Percentiles rank a stretch among this genome's conserved stretches.
These are phyloP conservation scores for Protobothrops flavoviridis DNA, from an alignment of 2,113 vertebrate species.

Conservation along the genomic window DNA sequence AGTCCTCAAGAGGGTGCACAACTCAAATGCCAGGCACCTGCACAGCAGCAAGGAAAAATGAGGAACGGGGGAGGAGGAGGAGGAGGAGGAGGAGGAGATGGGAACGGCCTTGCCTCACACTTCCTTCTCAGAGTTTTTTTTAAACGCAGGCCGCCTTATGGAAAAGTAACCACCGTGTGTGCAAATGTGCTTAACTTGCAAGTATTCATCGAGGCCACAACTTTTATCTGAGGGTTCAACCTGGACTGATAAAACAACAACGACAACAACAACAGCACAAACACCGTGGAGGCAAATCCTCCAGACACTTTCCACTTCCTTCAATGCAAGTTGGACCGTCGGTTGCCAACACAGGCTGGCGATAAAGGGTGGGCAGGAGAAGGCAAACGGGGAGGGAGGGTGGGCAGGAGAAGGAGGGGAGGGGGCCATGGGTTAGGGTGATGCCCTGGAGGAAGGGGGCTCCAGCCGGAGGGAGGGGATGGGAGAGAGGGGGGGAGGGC, in stretches of 20 bases:
- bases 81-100: too few relatives aligned
- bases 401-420: neutral
- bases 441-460: too few relatives aligned
- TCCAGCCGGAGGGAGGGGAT: neutral
- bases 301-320: neutral
- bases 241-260: neutral
- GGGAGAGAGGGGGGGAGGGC: neutral
- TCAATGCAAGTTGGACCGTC: too few relatives aligned
- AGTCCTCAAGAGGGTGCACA: neutral
- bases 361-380: neutral
- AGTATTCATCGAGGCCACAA: neutral
- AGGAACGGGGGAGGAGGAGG: too few relatives aligned
- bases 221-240: neutral
- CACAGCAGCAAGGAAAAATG: neutral
- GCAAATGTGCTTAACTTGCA: neutral
- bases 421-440: neutral
- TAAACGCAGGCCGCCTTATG: neutral
- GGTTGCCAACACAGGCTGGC: neutral
- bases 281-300: neutral
- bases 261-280: neutral
- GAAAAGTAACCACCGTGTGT: neutral
- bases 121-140: neutral
- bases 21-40: neutral
- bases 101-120: neutral
- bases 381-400: accelerated